A percentile compares a stretch with the other conserved stretches of the same genome.
phyloP scores from a whole-genome alignment of 2,113 vertebrate genomes.

The Naja naja region DNA sequence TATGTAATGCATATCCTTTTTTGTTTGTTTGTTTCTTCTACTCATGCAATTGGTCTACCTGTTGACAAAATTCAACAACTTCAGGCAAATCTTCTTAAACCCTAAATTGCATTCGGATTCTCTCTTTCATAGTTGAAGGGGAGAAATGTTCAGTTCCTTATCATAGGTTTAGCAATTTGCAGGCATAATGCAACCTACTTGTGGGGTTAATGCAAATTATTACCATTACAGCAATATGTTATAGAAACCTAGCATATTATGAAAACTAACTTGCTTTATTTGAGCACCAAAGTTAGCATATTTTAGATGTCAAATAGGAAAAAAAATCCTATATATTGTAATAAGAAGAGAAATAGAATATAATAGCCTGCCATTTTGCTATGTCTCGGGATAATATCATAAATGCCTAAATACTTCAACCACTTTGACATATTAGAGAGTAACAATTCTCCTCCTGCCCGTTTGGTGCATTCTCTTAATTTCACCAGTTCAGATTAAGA shows the following conservation, averaged over 20 bases:
- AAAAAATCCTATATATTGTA: not conserved
- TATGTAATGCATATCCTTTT: conserved; percentile 18
- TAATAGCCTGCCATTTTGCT: not conserved
- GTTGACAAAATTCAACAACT: conserved; percentile 55
- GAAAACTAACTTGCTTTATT: conserved; percentile 32
- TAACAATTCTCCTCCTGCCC: not conserved
- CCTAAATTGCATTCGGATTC: conserved; percentile 38
- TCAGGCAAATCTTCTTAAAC: conserved; percentile 46
- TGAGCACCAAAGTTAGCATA: conserved; percentile 25
- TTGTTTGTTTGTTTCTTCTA: conserved; percentile 1
- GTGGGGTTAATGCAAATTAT: conserved; percentile 17
- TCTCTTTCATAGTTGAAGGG: conserved; percentile 38
- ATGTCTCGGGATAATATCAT: not conserved
- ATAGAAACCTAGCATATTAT: conserved; percentile 21
- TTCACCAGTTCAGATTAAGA: not conserved
- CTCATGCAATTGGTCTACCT: conserved; percentile 25
- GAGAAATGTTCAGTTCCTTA: conserved; percentile 11
- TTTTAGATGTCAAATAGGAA: conserved; percentile 31
- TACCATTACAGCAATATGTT: conserved; percentile 16
- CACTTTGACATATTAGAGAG: not conserved
- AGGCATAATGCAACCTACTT: not conserved
- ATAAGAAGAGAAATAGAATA: not conserved
- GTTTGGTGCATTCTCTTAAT: not conserved
- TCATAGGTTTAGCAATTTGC: not conserved
- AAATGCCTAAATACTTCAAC: not conserved